Evolutionary conservation across 2,113 vertebrate genomes (phyloP).

Genomic region (Zosterops hypoxanthus): DNA sequence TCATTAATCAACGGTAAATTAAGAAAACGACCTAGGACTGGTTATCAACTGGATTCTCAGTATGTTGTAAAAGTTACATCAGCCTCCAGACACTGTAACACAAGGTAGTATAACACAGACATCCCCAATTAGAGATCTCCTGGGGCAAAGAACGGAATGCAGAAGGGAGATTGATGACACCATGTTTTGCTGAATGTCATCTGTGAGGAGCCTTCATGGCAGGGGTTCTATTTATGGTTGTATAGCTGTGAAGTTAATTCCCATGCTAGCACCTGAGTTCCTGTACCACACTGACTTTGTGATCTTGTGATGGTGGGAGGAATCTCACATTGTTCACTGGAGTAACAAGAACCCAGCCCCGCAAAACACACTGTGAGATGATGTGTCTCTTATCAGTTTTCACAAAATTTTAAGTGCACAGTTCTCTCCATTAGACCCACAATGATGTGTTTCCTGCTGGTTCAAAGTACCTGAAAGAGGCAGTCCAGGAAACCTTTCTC

Average conservation of each 20-base stretch:
- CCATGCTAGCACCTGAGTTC: not conserved
- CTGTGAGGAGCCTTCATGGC: not conserved
- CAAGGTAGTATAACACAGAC: not conserved
- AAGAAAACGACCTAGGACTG: conserved; percentile 38
- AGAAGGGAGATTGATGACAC: not conserved
- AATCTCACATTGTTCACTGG: not conserved
- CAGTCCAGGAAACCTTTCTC: not conserved
- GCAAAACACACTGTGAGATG: not conserved
- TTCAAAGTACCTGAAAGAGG: not conserved
- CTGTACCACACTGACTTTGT: not conserved
- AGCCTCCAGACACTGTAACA: conserved; percentile 2
- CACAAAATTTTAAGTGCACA: not conserved
- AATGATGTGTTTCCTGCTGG: not conserved
- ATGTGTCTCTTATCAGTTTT: not conserved
- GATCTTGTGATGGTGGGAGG: conserved; percentile 35
- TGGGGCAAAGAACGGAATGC: not conserved
- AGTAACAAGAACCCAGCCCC: not conserved
- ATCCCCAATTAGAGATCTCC: not conserved
- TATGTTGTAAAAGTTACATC: conserved; percentile 39
- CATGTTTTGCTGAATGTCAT: not conserved
- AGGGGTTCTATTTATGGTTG: not conserved
- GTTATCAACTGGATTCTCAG: conserved; percentile 34
- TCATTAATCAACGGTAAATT: conserved; percentile 67
- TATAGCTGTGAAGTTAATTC: not conserved
- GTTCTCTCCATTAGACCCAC: not conserved